Percentiles rank a stretch among this genome's conserved stretches.
Conservation (phyloP, 2,797 vertebrate species). For the Tenualosa ilisha region DNA sequence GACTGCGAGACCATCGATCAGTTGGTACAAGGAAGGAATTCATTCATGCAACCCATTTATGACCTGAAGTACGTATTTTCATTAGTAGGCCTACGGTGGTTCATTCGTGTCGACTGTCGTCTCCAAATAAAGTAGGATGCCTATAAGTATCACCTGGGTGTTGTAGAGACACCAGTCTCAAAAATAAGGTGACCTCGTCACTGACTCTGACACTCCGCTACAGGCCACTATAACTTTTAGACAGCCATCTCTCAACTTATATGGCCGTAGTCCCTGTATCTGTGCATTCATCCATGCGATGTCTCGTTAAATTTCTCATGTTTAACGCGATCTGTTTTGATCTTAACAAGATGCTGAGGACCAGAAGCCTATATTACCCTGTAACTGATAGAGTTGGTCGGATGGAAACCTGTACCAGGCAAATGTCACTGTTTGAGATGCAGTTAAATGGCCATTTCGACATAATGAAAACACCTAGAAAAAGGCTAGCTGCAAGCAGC, state of each 20-base stretch:
- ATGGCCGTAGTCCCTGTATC: too few species aligned
- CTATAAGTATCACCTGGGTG: background rate
- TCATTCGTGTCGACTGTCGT: too few species aligned
- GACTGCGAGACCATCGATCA: too few species aligned
- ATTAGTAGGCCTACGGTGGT: too few species aligned
- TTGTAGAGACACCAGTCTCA: background rate
- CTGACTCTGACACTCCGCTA: too few species aligned
- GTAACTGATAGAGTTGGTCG: background rate
- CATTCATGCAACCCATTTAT: background rate
- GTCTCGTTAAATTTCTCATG: too few species aligned
- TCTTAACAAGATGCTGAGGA: background rate
- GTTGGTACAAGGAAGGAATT: background rate
- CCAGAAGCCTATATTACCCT: background rate
- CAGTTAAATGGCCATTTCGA: background rate
- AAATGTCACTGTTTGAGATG: background rate
- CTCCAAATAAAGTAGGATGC: background rate
- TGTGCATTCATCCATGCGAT: too few species aligned
- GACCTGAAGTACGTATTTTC: too few species aligned
- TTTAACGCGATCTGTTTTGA: background rate
- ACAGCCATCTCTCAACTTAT: background rate
- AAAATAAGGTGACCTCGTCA: background rate
- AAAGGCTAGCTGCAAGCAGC: too few species aligned
- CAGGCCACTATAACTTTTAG: background rate
- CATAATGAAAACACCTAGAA: background rate
- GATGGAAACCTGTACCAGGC: background rate